Evolutionary conservation across 2,113 vertebrate genomes (phyloP), one percentile per base, ranked within the genome.

Genomic region (Collichthys lucidus): DNA sequence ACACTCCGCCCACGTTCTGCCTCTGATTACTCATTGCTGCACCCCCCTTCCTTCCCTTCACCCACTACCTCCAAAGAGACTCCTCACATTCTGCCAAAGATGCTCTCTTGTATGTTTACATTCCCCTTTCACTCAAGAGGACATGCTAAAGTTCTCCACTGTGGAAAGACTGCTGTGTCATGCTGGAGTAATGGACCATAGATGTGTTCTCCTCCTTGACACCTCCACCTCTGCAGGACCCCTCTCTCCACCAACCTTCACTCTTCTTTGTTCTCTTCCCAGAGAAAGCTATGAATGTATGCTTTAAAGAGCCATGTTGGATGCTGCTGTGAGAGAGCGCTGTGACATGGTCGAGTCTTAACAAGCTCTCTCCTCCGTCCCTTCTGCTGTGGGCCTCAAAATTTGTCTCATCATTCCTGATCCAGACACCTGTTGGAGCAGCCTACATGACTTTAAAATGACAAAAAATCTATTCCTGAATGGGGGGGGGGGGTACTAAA

Each of bases 41-140:
- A 52, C 59, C 77, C 24, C 80, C 70, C 35, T 8, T 0, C 7
- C 35, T 9, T 9, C 35, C 72, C 79, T 71, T 62, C 73, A 85
- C 89, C 93, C 94, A 90, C 95, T 95, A 96, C 95, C 95, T 95
- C 94, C 92, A 90, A 91, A 91, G 84, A 94, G 80, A 92, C 88
- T 87, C 86, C 79, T 93, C 84, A 89, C 82, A 84, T 61, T 94
- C 94, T 95, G 95, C 93, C 95, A 95, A 94, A 95, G 92, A 93
- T 89, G 87, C 88, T 89, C 76, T 94, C 73, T 86, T 91, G 85
- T 92, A 89, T 93, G 94, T 95, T 95, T 95, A 94, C 93, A 93
- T 90, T 91, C 84, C 87, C 77, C 50, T 84, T 78, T 84, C 73
- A 72, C 80, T 80, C 76, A 64, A 86, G 79, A 86, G 83, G 85